Evolutionary conservation across 2,797 vertebrate genomes (phyloP), one percentile per base, ranked within the genome.

Genomic region (Danio choprae): DNA sequence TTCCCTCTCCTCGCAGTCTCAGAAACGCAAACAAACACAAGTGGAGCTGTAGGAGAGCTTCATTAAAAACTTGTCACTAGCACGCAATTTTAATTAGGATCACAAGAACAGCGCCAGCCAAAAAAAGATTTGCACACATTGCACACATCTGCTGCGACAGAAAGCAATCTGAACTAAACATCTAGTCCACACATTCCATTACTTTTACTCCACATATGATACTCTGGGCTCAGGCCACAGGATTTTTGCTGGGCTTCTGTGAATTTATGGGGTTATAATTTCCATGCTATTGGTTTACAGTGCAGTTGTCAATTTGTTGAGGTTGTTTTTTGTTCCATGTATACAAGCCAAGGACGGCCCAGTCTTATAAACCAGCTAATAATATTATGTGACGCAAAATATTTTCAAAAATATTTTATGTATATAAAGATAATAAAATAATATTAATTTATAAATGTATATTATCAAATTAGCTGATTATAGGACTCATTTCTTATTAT

Each of bases 21-120:
- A 58, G 29, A 75, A 46, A 68, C 79, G 20, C 73, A 72, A 51
- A 64, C 58, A 78, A 73, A 77, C 59, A 65, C 16, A 6, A 29
- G 16, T 4, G 7, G 41, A 50, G 64, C 22, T 70, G 44, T 79
- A 40, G 29, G 59, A 48, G 36, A 43, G 40, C 40, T 60, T 70
- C 16, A 74, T 78, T 53, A 74, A 69, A 62, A 67, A 62, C 8
- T 12, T 51, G 70, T 79, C 63, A 74, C 36, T 62, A 63, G 62
- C 40, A 74, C 38, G 9, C 8, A n/a, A 48, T 63, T 69, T 79
- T 64, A 79, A 75, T 79, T 70, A 79, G 10, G 40, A 36, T 79
- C 48, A 1, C 48, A 6, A 69, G 56, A 70, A 58, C 1, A 13
- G 46, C 3, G 29, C 29, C 64, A 58, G 71, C 56, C 56, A 36